These are phyloP conservation scores for Nicator chloris DNA, from an alignment of 2,113 vertebrate genomes.

Conservation along the genomic window DNA sequence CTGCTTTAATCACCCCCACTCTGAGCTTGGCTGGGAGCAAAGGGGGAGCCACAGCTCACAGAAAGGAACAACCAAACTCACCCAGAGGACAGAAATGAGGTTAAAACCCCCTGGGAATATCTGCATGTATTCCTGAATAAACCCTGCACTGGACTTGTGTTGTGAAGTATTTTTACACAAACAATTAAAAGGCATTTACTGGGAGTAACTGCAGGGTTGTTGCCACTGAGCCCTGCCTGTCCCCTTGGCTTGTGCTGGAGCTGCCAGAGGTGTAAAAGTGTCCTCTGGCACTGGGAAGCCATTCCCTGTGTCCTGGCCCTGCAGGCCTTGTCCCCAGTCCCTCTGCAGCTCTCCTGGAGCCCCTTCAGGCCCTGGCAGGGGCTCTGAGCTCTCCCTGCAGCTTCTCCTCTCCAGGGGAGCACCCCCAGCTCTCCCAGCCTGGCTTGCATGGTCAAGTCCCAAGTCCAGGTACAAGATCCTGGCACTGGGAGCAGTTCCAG, in stretches of 20 bases:
- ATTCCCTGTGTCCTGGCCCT: fast-evolving
- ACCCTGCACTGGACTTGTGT: not conserved
- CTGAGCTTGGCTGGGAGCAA: not conserved
- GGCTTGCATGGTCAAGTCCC: no score
- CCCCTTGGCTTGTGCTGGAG: not conserved
- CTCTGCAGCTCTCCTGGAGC: not conserved
- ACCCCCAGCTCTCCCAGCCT: not conserved
- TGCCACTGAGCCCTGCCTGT: not conserved
- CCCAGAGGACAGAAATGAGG: not conserved
- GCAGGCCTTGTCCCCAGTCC: not conserved
- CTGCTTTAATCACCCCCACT: not conserved
- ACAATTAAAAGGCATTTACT: not conserved
- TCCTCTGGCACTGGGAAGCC: not conserved
- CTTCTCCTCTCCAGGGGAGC: not conserved
- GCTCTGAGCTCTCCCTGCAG: not conserved
- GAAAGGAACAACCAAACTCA: not conserved
- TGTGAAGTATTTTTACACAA: not conserved
- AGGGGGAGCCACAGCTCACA: not conserved
- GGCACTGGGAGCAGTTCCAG: not conserved
- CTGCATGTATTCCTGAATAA: not conserved
- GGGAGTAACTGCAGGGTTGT: not conserved
- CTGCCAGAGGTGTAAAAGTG: not conserved
- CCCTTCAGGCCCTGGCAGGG: no score
- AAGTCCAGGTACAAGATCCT: not conserved
- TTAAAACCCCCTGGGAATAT: not conserved